Conservation (phyloP, 2,888 invertebrate genomes). For the Xestia sexstrigata region DNA sequence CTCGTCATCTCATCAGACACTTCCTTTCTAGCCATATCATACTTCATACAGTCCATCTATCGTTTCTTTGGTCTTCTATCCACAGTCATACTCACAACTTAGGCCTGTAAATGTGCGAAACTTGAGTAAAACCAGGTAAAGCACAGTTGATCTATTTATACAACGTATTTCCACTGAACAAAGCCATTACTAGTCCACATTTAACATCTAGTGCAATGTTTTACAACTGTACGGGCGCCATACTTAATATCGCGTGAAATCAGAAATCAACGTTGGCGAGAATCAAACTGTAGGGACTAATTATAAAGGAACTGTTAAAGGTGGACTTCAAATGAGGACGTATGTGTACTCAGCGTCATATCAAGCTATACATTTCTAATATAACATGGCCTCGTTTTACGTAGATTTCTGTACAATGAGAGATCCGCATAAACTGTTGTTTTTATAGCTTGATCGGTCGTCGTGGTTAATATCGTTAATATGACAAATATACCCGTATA, state of each 20-base stretch:
- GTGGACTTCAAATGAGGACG: neutral
- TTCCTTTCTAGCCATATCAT: too few relatives aligned
- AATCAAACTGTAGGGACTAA: conserved; percentile 8
- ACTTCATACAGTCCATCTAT: too few relatives aligned
- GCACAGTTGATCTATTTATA: conserved; percentile 18
- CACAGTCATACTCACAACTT: too few relatives aligned
- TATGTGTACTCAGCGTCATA: neutral
- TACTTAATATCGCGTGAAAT: conserved; percentile 52
- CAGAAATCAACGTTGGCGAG: conserved; percentile 31
- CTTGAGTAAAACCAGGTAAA: neutral
- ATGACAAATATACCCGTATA: neutral
- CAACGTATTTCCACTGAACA: conserved; percentile 15
- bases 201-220: conserved; percentile 22
- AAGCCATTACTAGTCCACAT: conserved; percentile 13
- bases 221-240: conserved; percentile 45
- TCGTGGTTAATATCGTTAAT: too few relatives aligned
- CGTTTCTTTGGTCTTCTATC: too few relatives aligned
- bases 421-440: too few relatives aligned
- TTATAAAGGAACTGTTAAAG: conserved; percentile 4
- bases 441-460: too few relatives aligned
- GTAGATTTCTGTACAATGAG: too few relatives aligned
- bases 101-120: neutral
- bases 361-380: too few relatives aligned
- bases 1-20: too few relatives aligned
- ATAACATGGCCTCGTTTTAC: too few relatives aligned